Evolutionary conservation across 2,888 invertebrate genomes (phyloP).

Genomic region (Apoda limacodes): DNA sequence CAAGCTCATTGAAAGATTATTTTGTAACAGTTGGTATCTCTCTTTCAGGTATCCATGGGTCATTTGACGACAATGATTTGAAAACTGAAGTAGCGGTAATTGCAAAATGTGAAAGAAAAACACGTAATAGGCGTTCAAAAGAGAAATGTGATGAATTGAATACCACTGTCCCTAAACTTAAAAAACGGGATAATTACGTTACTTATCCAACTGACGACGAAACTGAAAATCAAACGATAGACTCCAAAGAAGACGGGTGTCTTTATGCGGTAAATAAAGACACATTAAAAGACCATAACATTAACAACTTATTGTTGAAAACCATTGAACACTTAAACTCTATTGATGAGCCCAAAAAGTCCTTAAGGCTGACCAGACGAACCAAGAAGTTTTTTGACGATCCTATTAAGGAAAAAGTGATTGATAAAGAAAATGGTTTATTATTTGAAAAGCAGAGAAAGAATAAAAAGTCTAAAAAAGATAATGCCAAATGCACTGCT

Average conservation of each 20-base stretch:
- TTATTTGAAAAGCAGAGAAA: slow-evolving; percentile 10
- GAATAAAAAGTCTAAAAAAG: slow-evolving; percentile 16
- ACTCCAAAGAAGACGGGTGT: slow-evolving; percentile 1
- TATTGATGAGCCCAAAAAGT: too few relatives aligned
- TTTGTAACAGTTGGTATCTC: too few relatives aligned
- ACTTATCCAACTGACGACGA: slow-evolving; percentile 41
- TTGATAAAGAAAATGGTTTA: slow-evolving; percentile 17
- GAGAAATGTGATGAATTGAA: slow-evolving; percentile 28
- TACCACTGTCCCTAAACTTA: slow-evolving; percentile 23
- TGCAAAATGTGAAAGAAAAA: slow-evolving; percentile 34
- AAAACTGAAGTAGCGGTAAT: slow-evolving; percentile 20
- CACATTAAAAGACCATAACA: too few relatives aligned
- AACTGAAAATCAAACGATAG: slow-evolving; percentile 8
- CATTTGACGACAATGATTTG: slow-evolving; percentile 25
- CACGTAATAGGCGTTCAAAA: slow-evolving; percentile 33
- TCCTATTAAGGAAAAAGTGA: slow-evolving; percentile 10
- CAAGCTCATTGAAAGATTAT: too few relatives aligned
- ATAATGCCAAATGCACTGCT: slow-evolving; percentile 27
- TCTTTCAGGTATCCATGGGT: slow-evolving; percentile 43
- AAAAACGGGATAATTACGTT: slow-evolving; percentile 44
- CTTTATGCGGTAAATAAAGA: too few relatives aligned
- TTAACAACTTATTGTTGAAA: too few relatives aligned
- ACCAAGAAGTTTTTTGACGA: slow-evolving; percentile 27
- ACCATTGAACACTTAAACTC: too few relatives aligned
- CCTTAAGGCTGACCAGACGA: slow-evolving; percentile 29